Base-by-base conservation (phyloP, 1,140 invertebrate genomes). In the Myzus persicae region DNA sequence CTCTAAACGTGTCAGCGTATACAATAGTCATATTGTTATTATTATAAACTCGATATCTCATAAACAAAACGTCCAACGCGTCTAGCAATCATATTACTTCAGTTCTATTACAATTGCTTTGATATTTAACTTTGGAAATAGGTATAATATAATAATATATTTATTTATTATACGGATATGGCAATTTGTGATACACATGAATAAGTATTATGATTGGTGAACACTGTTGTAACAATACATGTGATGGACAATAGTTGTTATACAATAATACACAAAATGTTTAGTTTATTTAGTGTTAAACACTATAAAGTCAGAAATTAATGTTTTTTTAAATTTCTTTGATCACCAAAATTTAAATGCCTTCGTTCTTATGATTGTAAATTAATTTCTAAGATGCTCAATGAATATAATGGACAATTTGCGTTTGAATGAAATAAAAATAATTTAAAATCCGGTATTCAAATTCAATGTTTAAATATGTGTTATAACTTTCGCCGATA, bases 401-500 rank as follows among this genome's bases (percentile, higher is more conserved):
- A 18, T 46, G 9, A 14, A 46, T 14, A n/a, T n/a, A n/a, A n/a
- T n/a, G n/a, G 18, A 76, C 31, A 76, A 76, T 76, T 76, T n/a
- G 5, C 14, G 14, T 36, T n/a, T 24, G 4, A 76, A 76, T 76
- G 59, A 76, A 76, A 76, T 40, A 48, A 87, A 87, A 87, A 87
- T 36, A 87, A 48, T 46, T 87, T 44, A n/a, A 87, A 87, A 46
- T 87, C 85, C 85, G 31, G 42, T 26, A 46, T 87, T 46, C 31
- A n/a, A 87, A 46, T 46, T 87, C 44, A 51, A 87, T 87, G 14
- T 87, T 46, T 46, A 87, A 76, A 76, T 87, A 87, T 48, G 85
- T 26, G 36, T 90, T 38, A 90, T 51, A 90, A 90, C 88, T 90
- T 90, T 90, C 88, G 88, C 88, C 88, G 24, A 90, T 59, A 90